Evolutionary conservation across 2,113 vertebrate species (phyloP).

Genomic region (Danio rerio): GRCz12tu NC_133177.1:42958501-42959000

Average conservation of each 20-base stretch:
- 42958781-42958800: not conserved
- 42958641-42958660: conserved; percentile 5
- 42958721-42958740: not conserved
- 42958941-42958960: conserved; percentile 46
- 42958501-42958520: conserved; percentile 29
- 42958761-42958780: not conserved
- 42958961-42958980: conserved; percentile 51
- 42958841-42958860: not conserved
- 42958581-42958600: conserved; percentile 39
- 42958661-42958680: not conserved
- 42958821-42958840: conserved; percentile 8
- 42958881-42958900: conserved; percentile 15
- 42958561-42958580: conserved; percentile 42
- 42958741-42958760: not conserved
- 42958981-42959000: conserved; percentile 51
- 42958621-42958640: not conserved
- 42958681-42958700: not conserved
- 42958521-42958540: conserved; percentile 38
- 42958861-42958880: not conserved
- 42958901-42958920: conserved; percentile 30
- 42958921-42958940: conserved; percentile 12
- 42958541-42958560: conserved; percentile 55
- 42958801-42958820: not conserved
- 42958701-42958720: not conserved
- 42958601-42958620: conserved; percentile 41